Conservation (phyloP, 1,140 invertebrate genomes). For the Drosophila tani region DNA sequence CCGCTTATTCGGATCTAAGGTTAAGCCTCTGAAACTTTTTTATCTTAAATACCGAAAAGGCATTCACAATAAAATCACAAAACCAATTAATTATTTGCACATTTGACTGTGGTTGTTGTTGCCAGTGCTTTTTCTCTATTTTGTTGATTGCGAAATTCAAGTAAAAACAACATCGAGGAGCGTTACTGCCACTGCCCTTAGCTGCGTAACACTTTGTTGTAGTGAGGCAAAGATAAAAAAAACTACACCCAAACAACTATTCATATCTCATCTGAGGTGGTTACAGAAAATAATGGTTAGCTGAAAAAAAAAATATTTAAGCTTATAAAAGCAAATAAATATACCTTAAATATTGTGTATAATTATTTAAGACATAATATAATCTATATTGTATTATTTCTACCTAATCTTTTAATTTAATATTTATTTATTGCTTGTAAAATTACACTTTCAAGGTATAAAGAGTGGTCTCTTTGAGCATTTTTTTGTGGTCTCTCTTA, state of each 20-base stretch:
- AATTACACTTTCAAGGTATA: no score
- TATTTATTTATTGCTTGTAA: background rate
- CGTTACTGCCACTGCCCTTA: conserved; percentile 21
- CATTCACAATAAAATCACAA: conserved; percentile 40
- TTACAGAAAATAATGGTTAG: conserved; percentile 16
- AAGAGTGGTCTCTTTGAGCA: no score
- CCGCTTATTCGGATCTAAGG: conserved; percentile 32
- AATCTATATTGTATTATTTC: no score
- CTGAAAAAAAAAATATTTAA: background rate
- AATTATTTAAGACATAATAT: background rate
- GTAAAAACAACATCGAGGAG: conserved; percentile 24
- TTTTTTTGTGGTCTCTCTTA: background rate
- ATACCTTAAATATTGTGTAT: background rate
- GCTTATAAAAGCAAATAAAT: background rate
- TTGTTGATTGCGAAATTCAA: conserved; percentile 58
- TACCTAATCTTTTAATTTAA: no score
- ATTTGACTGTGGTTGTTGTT: conserved; percentile 41
- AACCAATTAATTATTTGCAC: conserved; percentile 74
- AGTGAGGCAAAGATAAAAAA: conserved; percentile 37
- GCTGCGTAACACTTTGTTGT: conserved; percentile 61
- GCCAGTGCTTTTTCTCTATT: conserved; percentile 12
- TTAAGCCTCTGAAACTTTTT: conserved; percentile 46
- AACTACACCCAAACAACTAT: conserved; percentile 25
- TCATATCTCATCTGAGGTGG: conserved; percentile 35
- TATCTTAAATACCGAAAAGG: conserved; percentile 35